Conservation (phyloP, 2,113 vertebrate species). For the Pica pica region DNA sequence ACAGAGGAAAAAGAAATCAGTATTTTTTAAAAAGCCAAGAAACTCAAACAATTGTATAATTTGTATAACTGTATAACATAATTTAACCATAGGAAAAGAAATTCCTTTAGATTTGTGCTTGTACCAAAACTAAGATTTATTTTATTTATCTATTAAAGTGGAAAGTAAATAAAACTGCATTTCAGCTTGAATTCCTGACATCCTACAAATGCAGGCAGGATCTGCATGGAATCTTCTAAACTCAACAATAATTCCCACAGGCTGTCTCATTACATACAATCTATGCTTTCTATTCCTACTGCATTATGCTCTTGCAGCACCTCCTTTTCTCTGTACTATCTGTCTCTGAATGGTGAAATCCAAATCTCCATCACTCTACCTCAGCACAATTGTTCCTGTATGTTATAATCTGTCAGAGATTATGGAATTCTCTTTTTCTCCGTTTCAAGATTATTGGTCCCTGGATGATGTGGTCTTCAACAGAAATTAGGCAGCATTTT, state of each 20-base stretch:
- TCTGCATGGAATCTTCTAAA: constrained; percentile 26
- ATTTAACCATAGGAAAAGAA: background rate
- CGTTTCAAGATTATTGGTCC: constrained; percentile 61
- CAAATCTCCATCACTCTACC: constrained; percentile 20
- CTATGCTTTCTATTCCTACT: constrained; percentile 18
- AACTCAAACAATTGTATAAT: background rate
- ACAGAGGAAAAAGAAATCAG: constrained; percentile 2
- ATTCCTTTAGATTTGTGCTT: background rate
- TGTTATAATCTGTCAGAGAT: constrained; percentile 65
- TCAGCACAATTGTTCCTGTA: constrained; percentile 51
- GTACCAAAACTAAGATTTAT: background rate
- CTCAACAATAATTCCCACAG: constrained; percentile 24
- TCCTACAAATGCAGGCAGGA: background rate
- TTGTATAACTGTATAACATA: background rate
- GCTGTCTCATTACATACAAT: constrained; percentile 44
- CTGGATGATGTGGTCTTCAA: constrained; percentile 64
- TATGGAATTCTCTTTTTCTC: constrained; percentile 57
- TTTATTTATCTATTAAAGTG: background rate
- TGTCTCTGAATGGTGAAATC: constrained; percentile 43
- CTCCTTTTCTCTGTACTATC: background rate
- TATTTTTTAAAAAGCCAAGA: background rate
- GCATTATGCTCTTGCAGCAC: background rate
- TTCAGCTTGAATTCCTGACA: background rate
- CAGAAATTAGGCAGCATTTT: constrained; percentile 66
- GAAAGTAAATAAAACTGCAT: background rate